Percentiles rank a stretch among this genome's conserved stretches.
Evolutionary conservation across 2,888 invertebrate genomes (phyloP).

Genomic region (Amblyjoppa fuscipennis): DNA sequence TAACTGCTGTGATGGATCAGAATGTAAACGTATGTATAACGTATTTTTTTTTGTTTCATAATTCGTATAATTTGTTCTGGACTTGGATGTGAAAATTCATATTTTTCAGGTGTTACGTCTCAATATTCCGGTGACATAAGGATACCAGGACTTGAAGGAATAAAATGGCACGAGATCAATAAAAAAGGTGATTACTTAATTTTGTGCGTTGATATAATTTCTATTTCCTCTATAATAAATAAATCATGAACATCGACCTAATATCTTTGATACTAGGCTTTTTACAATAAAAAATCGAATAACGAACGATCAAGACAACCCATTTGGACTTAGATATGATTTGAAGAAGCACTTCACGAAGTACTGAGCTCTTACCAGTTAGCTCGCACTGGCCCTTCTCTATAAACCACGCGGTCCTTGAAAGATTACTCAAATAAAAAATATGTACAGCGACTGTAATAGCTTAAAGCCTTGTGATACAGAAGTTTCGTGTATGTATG

Average conservation of each 20-base stretch:
- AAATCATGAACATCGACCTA: conserved; percentile 49
- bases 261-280: conserved; percentile 25
- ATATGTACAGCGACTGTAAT: conserved; percentile 51
- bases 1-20: conserved; percentile 86
- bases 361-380: conserved; percentile 16
- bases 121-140: conserved; percentile 74
- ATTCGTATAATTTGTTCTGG: background rate
- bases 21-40: conserved; percentile 85
- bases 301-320: conserved; percentile 45
- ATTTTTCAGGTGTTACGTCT: conserved; percentile 79
- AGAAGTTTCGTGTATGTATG: background rate
- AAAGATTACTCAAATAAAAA: conserved; percentile 27
- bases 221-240: conserved; percentile 55
- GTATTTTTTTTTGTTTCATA: conserved; percentile 20
- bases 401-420: background rate
- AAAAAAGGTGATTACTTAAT: conserved; percentile 34
- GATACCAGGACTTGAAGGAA: conserved; percentile 28
- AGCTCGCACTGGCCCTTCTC: background rate
- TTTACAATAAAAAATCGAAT: conserved; percentile 21
- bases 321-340: conserved; percentile 53
- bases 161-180: conserved; percentile 32
- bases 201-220: conserved; percentile 37
- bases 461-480: conserved; percentile 26
- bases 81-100: conserved; percentile 19
- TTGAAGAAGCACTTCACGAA: conserved; percentile 22